Percentiles rank a stretch among this genome's conserved stretches.
phyloP scores from a whole-genome alignment of 2,797 vertebrate genomes.

The Pseudochirops cupreus region DNA sequence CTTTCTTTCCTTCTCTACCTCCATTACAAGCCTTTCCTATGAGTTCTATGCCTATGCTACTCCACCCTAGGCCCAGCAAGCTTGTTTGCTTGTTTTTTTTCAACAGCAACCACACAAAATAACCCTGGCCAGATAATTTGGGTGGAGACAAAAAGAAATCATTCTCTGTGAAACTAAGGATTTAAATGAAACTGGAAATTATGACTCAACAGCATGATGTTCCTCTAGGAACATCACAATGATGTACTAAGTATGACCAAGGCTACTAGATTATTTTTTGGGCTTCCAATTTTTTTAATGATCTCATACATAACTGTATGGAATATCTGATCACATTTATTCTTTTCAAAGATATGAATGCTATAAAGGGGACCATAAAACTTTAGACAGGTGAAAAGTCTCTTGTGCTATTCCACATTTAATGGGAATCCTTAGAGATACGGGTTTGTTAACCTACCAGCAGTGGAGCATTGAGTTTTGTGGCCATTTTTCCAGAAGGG shows the following conservation, averaged over 20 bases:
- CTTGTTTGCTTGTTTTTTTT: neutral
- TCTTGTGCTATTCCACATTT: neutral
- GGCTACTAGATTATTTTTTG: neutral
- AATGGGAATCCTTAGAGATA: neutral
- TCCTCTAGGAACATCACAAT: conserved; percentile 18
- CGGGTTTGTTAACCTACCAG: neutral
- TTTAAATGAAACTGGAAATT: conserved; percentile 6
- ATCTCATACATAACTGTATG: neutral
- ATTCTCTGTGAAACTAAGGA: conserved; percentile 11
- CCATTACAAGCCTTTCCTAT: neutral
- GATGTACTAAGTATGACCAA: conserved; percentile 43
- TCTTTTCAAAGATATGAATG: conserved; percentile 32
- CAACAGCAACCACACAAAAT: neutral
- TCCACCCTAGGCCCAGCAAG: neutral
- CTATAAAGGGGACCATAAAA: neutral
- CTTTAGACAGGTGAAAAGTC: neutral
- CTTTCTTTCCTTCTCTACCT: conserved; percentile 32
- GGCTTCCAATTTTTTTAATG: neutral
- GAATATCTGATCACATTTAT: neutral
- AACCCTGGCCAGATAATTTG: neutral
- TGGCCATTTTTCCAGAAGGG: neutral
- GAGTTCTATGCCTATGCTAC: neutral
- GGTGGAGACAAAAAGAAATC: conserved; percentile 47
- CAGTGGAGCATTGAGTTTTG: neutral
- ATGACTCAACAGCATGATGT: conserved; percentile 8